phyloP scores from a whole-genome alignment of 2,797 vertebrate species.

The Molossus alvarezi region DNA sequence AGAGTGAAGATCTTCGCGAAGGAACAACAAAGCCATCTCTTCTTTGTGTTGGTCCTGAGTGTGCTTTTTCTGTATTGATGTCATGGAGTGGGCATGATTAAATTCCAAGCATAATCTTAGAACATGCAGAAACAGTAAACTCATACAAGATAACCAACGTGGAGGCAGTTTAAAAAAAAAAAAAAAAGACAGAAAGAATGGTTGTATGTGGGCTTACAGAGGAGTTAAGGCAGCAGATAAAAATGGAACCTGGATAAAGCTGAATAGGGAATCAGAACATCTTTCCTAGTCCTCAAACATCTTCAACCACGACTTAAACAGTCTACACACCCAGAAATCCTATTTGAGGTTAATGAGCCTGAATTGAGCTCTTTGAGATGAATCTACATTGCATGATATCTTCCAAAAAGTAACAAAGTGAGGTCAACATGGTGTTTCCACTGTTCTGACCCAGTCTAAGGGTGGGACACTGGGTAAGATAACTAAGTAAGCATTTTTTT shows the following conservation, averaged over 20 bases:
- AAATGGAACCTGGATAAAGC: not conserved
- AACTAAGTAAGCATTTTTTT: not conserved
- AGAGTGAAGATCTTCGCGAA: slow-evolving; percentile 41
- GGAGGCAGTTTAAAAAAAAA: slow-evolving; percentile 19
- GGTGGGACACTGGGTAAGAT: not conserved
- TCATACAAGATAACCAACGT: not conserved
- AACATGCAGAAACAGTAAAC: slow-evolving; percentile 46
- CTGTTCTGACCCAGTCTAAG: not conserved
- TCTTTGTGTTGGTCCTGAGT: slow-evolving; percentile 26
- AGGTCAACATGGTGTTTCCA: not conserved
- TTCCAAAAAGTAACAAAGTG: not conserved
- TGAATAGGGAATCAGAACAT: not conserved
- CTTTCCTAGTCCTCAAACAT: not conserved
- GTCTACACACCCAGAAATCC: not conserved
- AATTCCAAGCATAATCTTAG: slow-evolving; percentile 10
- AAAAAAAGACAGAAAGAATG: slow-evolving; percentile 8
- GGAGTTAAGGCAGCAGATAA: slow-evolving; percentile 16
- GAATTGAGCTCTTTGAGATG: not conserved
- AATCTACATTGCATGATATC: not conserved
- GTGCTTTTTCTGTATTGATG: slow-evolving; percentile 39
- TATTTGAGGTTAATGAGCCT: not conserved
- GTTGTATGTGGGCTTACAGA: not conserved
- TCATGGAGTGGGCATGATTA: not conserved
- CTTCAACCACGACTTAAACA: not conserved
- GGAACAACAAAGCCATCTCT: slow-evolving; percentile 31